phyloP scores from a whole-genome alignment of 2,888 invertebrate species.

The Sabellastarte sp. region DNA sequence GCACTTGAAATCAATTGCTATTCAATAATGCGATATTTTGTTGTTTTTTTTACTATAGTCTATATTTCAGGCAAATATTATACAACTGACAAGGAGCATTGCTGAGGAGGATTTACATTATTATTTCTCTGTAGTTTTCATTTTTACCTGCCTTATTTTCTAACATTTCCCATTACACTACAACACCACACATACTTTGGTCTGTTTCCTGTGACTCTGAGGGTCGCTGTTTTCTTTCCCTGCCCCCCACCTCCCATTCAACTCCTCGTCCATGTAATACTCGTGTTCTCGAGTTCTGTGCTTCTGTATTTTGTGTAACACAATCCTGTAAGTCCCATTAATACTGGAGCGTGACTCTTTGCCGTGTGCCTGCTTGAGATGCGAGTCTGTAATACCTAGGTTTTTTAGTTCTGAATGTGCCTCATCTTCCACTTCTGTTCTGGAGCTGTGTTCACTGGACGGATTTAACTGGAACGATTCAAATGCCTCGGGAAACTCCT shows the following conservation, averaged over 20 bases:
- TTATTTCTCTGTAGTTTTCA: too few relatives aligned
- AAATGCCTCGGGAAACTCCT: constrained; percentile 58
- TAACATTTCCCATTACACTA: too few relatives aligned
- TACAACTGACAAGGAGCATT: too few relatives aligned
- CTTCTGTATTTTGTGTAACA: constrained; percentile 64
- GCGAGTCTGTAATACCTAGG: constrained; percentile 66
- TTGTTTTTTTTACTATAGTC: too few relatives aligned
- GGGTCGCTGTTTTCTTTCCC: constrained; percentile 15
- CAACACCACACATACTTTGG: constrained; percentile 22
- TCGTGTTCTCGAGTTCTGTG: constrained; percentile 27
- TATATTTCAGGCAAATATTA: too few relatives aligned
- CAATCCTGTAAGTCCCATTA: constrained; percentile 72
- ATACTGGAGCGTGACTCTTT: constrained; percentile 69
- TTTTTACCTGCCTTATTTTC: too few relatives aligned
- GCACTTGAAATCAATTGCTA: too few relatives aligned
- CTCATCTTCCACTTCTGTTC: constrained; percentile 61
- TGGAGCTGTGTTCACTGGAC: constrained; percentile 31
- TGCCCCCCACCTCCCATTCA: not conserved
- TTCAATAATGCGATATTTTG: too few relatives aligned
- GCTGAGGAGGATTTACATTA: too few relatives aligned
- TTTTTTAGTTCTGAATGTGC: constrained; percentile 64
- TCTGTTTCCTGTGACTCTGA: constrained; percentile 10
- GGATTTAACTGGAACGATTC: constrained; percentile 54
- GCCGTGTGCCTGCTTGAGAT: constrained; percentile 64
- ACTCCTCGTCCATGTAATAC: constrained; percentile 3